Percentiles rank a stretch among this genome's conserved stretches.
Evolutionary conservation across 2,888 invertebrate genomes (phyloP).

Genomic region (Phortica magna): DNA sequence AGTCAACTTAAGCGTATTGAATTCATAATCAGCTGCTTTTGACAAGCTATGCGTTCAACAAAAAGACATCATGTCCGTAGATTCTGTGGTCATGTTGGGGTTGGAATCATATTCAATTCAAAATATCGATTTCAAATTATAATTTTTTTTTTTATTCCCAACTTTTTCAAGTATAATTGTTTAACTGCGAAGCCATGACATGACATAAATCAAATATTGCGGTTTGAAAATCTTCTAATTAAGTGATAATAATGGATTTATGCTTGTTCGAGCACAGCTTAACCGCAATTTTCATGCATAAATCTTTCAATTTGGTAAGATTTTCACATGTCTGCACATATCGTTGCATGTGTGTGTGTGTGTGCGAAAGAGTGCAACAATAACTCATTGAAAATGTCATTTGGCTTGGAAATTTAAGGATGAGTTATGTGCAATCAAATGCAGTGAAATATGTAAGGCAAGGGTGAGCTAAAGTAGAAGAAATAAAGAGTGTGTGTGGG

Average conservation of each 20-base stretch:
- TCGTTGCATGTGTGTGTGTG: not conserved
- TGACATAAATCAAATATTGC: not conserved
- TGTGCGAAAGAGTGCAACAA: not conserved
- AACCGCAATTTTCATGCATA: not conserved
- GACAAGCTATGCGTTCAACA: not conserved
- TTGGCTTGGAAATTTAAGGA: not conserved
- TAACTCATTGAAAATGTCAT: not conserved
- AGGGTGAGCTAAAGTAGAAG: not conserved
- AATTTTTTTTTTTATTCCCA: not conserved
- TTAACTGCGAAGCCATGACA: not conserved
- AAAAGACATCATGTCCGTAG: not conserved
- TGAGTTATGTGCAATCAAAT: not conserved
- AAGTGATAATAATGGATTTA: constrained; percentile 16
- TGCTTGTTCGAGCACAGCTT: not conserved
- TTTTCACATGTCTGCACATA: not conserved
- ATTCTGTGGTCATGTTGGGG: not conserved
- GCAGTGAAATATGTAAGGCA: not conserved
- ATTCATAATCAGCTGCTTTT: not conserved
- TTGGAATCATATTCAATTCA: not conserved
- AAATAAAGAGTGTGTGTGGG: not conserved
- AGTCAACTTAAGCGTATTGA: not conserved
- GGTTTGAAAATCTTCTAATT: constrained; percentile 15
- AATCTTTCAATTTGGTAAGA: not conserved
- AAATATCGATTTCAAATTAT: not conserved
- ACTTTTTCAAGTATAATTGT: not conserved